Base-by-base conservation (phyloP, 2,797 vertebrate species). In the Scolopax rusticola region DNA sequence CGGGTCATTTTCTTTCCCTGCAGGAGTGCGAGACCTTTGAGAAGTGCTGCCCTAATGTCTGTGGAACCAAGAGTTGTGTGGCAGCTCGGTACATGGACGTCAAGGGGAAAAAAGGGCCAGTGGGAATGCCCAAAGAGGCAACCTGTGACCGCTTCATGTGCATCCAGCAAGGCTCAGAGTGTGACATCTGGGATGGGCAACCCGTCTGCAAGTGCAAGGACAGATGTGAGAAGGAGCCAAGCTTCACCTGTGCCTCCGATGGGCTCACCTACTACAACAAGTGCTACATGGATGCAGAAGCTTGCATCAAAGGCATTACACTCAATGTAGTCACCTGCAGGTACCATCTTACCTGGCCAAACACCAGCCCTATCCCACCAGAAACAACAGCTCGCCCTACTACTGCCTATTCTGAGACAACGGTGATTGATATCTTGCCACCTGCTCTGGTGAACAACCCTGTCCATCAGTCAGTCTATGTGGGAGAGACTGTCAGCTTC, bases 261-360 rank as follows among this genome's bases (percentile, higher is more conserved):
- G 99, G 99, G 87, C 99, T 99, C 98, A 99, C 99, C 47, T 99
- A 99, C 97, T 99, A 99, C 94, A 99, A 99, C 97, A 99, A 99
- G 97, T 99, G 99, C 97, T 99, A 99, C 98, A 99, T 99, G 99
- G 99, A 99, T 6, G 99, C 99, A 0, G 99, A 99, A 97, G 99
- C 99, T 89, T 99, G 99, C 93, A 98, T 99, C 95, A 99, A 99
- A 96, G 99, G 99, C 84, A 98, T 99, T 94, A 98, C 98, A 1
- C 96, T 98, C 86, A 98, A 98, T 0, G 98, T 99, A 27, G 99
- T 99, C 97, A 99, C 98, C 74, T 99, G 97, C 88, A 98, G 98
- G 93, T 99, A 99, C 81, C 99, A 99, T 84, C 98, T 99, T 8
- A 99, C 99, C 90, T 99, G 99, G 99, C 99, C 99, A 24, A 99